Evolutionary conservation across 2,113 vertebrate genomes (phyloP).

Genomic region (Passerina amoena): DNA sequence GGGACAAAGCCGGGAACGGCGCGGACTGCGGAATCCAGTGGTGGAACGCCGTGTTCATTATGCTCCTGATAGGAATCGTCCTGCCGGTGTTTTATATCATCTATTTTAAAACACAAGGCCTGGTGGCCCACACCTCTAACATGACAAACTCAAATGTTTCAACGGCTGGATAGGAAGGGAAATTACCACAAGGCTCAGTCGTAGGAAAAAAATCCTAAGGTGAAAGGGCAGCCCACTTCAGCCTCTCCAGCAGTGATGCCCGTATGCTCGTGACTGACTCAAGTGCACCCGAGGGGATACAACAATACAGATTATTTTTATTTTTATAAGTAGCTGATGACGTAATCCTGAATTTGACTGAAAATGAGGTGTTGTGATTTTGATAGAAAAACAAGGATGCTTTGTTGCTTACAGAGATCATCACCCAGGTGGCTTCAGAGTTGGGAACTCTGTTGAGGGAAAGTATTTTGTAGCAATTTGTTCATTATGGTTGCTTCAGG

Average conservation of each 20-base stretch:
- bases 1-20: constrained; percentile 38
- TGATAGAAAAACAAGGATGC: background rate
- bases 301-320: background rate
- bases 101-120: constrained; percentile 87
- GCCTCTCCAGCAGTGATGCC: background rate
- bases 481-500: background rate
- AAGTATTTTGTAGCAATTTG: background rate
- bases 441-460: background rate
- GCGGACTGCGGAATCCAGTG: constrained; percentile 91
- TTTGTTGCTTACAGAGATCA: background rate
- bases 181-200: background rate
- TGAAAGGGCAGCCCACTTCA: background rate
- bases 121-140: constrained; percentile 30
- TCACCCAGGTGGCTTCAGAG: background rate
- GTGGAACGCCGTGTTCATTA: constrained; percentile 93
- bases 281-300: background rate
- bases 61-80: constrained; percentile 90
- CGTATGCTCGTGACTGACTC: fast-evolving
- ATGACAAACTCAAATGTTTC: constrained; percentile 44
- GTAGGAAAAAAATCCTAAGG: background rate
- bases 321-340: background rate
- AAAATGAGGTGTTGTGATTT: background rate
- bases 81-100: constrained; percentile 92
- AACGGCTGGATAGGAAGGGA: background rate
- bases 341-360: background rate